Percentiles rank a stretch among this genome's conserved stretches.
Evolutionary conservation across 2,113 vertebrate genomes (phyloP).

Genomic region (Xenopus borealis): DNA sequence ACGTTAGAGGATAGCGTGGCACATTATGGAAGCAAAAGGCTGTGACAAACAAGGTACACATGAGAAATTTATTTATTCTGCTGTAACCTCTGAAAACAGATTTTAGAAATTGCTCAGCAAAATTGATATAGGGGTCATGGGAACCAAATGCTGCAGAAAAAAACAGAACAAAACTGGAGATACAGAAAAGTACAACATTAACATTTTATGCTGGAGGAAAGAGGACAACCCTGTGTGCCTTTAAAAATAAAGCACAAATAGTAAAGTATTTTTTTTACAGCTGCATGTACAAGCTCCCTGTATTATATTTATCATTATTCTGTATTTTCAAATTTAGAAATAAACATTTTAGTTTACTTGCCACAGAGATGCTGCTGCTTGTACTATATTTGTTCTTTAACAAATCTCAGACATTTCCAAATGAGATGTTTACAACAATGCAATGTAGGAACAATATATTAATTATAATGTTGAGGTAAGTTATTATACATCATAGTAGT

Average conservation of each 20-base stretch:
- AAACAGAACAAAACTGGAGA: conserved; percentile 7
- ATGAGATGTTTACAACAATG: conserved; percentile 10
- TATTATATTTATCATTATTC: conserved; percentile 14
- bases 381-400: conserved; percentile 7
- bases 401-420: conserved; percentile 12
- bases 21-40: background rate
- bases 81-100: conserved; percentile 21
- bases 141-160: conserved; percentile 28
- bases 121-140: conserved; percentile 35
- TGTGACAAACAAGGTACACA: conserved; percentile 14
- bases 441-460: conserved; percentile 14
- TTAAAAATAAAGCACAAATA: conserved; percentile 22
- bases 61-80: background rate
- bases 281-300: conserved; percentile 26
- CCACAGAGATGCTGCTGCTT: conserved; percentile 18
- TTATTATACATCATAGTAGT: conserved; percentile 4
- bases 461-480: conserved; percentile 15
- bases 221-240: conserved; percentile 5
- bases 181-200: conserved; percentile 15
- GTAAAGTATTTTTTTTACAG: conserved; percentile 39
- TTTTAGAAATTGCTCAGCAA: conserved; percentile 2
- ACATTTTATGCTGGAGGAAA: conserved; percentile 36
- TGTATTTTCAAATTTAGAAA: conserved; percentile 2
- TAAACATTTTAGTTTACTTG: conserved; percentile 16
- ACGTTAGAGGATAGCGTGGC: background rate